Conservation (phyloP, 1,140 invertebrate genomes). For the Chymomyza costata region DNA sequence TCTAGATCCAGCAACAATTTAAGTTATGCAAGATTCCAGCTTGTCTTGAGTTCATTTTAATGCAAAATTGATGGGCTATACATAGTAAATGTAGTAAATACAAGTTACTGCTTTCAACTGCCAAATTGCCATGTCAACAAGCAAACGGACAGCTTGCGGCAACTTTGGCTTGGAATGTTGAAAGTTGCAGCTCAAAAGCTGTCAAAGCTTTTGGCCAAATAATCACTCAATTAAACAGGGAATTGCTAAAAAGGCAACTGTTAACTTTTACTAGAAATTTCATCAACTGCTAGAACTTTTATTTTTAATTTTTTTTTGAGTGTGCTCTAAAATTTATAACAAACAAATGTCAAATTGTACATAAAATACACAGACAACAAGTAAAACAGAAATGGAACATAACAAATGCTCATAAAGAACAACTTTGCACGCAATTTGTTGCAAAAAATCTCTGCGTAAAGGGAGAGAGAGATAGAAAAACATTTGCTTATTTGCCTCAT, state of each 20-base stretch:
- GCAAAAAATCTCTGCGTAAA: conserved; percentile 8
- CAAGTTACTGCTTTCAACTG: conserved; percentile 30
- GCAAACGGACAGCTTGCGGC: too few species aligned
- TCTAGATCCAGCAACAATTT: too few species aligned
- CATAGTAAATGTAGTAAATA: too few species aligned
- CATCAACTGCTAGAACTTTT: conserved; percentile 28
- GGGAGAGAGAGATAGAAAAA: neutral
- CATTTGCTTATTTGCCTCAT: conserved; percentile 50
- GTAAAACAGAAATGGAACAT: conserved; percentile 23
- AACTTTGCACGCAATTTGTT: conserved; percentile 55
- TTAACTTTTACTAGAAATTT: conserved; percentile 19
- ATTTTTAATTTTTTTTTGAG: conserved; percentile 22
- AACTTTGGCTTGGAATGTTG: too few species aligned
- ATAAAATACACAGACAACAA: neutral
- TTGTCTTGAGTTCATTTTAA: conserved; percentile 24
- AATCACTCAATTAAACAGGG: conserved; percentile 51
- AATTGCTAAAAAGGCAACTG: conserved; percentile 4
- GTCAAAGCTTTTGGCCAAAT: conserved; percentile 11
- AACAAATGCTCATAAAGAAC: conserved; percentile 17
- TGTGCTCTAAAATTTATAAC: conserved; percentile 34
- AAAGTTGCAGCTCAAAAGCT: too few species aligned
- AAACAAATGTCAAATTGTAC: conserved; percentile 24
- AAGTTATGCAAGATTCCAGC: too few species aligned
- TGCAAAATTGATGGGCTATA: too few species aligned
- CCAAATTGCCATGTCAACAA: too few species aligned